Conservation (phyloP, 2,113 vertebrate species). For the Ptyas mucosa region DNA sequence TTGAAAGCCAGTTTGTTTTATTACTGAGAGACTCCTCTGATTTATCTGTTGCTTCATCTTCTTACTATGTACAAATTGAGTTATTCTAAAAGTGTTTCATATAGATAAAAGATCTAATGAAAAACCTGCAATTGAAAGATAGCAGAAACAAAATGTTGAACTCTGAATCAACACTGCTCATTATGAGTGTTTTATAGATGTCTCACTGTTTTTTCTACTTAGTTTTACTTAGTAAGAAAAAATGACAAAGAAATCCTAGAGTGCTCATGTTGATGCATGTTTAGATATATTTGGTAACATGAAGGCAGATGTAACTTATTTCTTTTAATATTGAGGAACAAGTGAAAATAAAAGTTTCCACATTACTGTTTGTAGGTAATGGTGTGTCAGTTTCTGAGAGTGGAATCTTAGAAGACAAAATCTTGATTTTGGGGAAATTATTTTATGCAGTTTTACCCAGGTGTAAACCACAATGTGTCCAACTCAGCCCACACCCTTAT, state of each 20-base stretch:
- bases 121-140: constrained; percentile 68
- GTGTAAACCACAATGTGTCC: not conserved
- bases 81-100: constrained; percentile 69
- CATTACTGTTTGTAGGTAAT: not conserved
- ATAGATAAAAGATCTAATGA: constrained; percentile 66
- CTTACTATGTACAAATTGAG: constrained; percentile 66
- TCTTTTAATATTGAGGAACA: not conserved
- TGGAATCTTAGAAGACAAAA: not conserved
- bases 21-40: constrained; percentile 63
- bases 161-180: constrained; percentile 46
- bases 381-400: not conserved
- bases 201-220: constrained; percentile 6
- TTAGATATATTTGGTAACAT: not conserved
- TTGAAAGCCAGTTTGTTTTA: constrained; percentile 69
- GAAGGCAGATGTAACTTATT: not conserved
- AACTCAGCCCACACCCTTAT: not conserved
- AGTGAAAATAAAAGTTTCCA: not conserved
- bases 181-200: constrained; percentile 18
- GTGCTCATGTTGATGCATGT: not conserved
- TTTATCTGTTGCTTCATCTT: constrained; percentile 61
- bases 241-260: not conserved
- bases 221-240: not conserved
- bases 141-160: constrained; percentile 57
- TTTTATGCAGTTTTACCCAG: not conserved
- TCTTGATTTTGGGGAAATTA: not conserved